Conservation (phyloP, 37 sponge, comb jelly and placozoan genomes). For the Bolinopsis microptera region DNA sequence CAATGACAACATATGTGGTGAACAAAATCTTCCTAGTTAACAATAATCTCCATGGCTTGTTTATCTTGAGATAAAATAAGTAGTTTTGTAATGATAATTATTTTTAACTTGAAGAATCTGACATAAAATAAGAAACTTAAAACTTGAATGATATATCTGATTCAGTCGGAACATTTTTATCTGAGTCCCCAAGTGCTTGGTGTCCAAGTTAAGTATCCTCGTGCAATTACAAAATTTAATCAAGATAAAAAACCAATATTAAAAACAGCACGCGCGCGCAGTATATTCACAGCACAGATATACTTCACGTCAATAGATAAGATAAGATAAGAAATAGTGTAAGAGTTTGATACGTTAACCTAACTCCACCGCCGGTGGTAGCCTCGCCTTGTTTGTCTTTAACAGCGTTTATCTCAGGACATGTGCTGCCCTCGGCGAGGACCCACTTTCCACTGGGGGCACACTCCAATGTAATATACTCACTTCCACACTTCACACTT, state of each 20-base stretch:
- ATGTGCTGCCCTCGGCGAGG: conserved; percentile 23
- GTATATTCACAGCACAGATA: not conserved
- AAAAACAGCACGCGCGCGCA: conserved; percentile 23
- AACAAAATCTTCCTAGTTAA: no score
- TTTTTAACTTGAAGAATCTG: not conserved
- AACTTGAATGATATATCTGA: not conserved
- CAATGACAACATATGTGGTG: not conserved
- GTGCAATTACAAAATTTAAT: conserved; percentile 28
- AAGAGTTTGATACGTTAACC: not conserved
- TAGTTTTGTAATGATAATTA: not conserved
- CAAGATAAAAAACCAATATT: conserved; percentile 37
- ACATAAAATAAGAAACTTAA: not conserved
- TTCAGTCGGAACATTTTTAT: not conserved
- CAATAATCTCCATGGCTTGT: not conserved
- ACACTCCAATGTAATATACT: not conserved
- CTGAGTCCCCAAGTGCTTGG: not conserved
- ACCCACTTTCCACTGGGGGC: conserved; percentile 55
- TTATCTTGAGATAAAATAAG: not conserved
- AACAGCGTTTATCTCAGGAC: not conserved
- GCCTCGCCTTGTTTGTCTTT: not conserved
- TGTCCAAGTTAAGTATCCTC: not conserved
- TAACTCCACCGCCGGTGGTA: not conserved
- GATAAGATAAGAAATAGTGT: not conserved
- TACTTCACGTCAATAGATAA: not conserved
- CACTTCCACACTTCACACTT: conserved; percentile 46